A percentile compares a stretch with the other conserved stretches of the same genome.
Conservation (phyloP, 2,797 vertebrate species). For the Urosaurus nigricauda region DNA sequence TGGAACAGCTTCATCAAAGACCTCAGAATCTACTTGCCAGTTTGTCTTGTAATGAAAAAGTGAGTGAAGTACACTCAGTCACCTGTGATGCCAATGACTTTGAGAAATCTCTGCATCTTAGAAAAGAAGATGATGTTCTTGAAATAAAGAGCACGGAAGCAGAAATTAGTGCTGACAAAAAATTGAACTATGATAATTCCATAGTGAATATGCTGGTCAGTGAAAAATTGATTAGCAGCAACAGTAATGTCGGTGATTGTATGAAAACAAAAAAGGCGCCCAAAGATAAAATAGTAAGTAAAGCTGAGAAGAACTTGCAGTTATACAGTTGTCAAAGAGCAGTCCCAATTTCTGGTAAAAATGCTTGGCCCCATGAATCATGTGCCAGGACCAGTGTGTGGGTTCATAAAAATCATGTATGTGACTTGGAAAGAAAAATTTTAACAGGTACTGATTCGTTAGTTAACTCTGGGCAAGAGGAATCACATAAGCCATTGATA, state of each 20-base stretch:
- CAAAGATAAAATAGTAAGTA: conserved; percentile 42
- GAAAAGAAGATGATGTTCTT: conserved; percentile 51
- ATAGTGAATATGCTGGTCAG: background rate
- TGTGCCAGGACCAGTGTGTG: conserved; percentile 79
- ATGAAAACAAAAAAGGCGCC: conserved; percentile 44
- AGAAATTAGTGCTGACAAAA: conserved; percentile 46
- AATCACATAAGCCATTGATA: conserved; percentile 34
- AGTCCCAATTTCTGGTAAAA: conserved; percentile 79
- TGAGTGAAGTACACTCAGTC: conserved; percentile 36
- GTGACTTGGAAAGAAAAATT: conserved; percentile 50
- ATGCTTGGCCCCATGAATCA: conserved; percentile 75
- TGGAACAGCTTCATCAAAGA: conserved; percentile 34
- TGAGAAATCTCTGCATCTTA: conserved; percentile 52
- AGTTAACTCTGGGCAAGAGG: conserved; percentile 42
- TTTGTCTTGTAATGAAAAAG: conserved; percentile 3
- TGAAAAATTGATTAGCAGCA: conserved; percentile 28
- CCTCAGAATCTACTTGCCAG: conserved; percentile 21
- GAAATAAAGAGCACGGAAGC: conserved; percentile 17
- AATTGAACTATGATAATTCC: background rate
- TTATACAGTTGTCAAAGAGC: conserved; percentile 72
- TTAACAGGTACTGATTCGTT: conserved; percentile 40
- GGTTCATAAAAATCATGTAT: conserved; percentile 61
- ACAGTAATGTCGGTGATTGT: background rate
- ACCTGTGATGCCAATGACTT: conserved; percentile 40
- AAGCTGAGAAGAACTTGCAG: conserved; percentile 51